A percentile compares a stretch with the other conserved stretches of the same genome.
Conservation (phyloP, 1,140 invertebrate species). For the Trachymyrmex septentrionalis region DNA sequence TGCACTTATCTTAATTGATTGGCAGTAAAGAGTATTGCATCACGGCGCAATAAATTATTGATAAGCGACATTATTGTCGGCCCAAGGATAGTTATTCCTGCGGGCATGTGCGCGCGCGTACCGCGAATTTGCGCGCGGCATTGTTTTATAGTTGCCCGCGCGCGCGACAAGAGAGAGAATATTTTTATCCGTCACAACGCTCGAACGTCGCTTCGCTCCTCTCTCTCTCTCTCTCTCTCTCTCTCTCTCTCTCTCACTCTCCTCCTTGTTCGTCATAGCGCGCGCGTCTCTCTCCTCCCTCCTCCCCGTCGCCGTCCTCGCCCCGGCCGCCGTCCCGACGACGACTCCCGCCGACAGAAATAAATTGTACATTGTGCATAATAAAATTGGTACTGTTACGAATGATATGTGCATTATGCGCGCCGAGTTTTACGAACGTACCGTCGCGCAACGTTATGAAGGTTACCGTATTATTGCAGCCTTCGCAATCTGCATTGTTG, state of each 20-base stretch:
- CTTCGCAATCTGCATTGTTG: constrained; percentile 79
- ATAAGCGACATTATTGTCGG: constrained; percentile 62
- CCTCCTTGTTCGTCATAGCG: constrained; percentile 20
- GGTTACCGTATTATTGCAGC: constrained; percentile 79
- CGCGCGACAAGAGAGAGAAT: constrained; percentile 40
- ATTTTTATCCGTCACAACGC: constrained; percentile 54
- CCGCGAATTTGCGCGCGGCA: constrained; percentile 37
- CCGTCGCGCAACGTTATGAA: constrained; percentile 72
- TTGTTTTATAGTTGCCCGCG: constrained; percentile 56
- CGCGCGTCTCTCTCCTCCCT: not conserved
- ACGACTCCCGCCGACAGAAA: constrained; percentile 51
- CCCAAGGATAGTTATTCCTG: constrained; percentile 66
- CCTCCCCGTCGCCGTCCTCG: not conserved
- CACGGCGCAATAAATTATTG: constrained; percentile 70
- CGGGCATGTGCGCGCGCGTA: constrained; percentile 8
- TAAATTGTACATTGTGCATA: constrained; percentile 71
- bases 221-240: not conserved
- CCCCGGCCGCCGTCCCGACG: not conserved
- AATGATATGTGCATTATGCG: constrained; percentile 75
- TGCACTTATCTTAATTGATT: constrained; percentile 70
- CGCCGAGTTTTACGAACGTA: constrained; percentile 73
- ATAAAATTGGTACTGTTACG: constrained; percentile 77
- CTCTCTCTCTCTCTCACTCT: not conserved
- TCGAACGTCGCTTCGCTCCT: constrained; percentile 18
- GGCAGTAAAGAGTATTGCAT: constrained; percentile 58